Conservation (phyloP, 2,888 invertebrate species). For the Heterodera filipjevi region DNA sequence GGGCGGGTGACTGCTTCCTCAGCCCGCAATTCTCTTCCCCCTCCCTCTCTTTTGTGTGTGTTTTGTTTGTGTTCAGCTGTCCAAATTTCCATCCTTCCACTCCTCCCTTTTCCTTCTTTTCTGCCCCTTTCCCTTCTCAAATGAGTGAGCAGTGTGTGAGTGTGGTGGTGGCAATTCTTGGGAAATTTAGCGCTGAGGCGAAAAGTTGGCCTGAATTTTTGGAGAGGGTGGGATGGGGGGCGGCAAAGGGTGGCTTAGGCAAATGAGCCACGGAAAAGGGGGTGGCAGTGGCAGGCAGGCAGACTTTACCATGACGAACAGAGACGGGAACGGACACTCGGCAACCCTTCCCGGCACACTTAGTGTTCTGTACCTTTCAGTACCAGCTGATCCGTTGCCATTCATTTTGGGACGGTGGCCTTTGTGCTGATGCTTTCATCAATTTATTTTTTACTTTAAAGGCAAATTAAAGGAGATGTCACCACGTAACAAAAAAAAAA, state of each 20-base stretch:
- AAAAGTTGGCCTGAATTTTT: not conserved
- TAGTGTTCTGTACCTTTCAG: no score
- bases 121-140: not conserved
- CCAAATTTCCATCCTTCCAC: not conserved
- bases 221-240: not conserved
- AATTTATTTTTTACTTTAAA: no score
- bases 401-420: no score
- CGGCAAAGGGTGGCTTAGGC: not conserved
- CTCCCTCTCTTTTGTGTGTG: not conserved
- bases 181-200: not conserved
- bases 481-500: not conserved
- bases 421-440: no score
- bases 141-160: not conserved
- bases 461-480: no score
- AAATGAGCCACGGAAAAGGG: not conserved
- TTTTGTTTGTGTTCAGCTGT: conserved; percentile 2
- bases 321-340: not conserved
- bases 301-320: not conserved
- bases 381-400: no score
- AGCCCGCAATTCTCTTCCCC: not conserved
- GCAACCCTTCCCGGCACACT: not conserved
- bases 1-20: not conserved
- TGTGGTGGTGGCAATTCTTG: not conserved
- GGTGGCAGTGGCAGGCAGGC: not conserved
- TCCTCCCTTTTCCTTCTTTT: not conserved